Evolutionary conservation across 2,888 invertebrate species (phyloP), one percentile per base, ranked within the genome.

Genomic region (Synanthedon andrenaeformis): DNA sequence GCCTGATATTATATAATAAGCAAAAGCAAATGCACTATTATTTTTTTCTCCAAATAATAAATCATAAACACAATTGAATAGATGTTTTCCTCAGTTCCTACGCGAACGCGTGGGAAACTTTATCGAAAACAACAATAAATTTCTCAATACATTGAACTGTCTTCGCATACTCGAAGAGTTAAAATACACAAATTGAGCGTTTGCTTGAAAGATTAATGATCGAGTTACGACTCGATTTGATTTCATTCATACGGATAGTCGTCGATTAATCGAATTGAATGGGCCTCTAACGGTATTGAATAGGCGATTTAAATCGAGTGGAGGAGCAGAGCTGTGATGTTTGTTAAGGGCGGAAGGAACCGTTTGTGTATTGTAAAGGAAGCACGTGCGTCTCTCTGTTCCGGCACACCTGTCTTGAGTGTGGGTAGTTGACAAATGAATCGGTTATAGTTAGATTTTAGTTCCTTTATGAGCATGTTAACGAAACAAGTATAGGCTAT

Each of bases 381-480:
- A 63, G 72, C 76, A 74, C 75, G 77, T 74, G 62, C 49, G 49
- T 67, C 67, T 70, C 75, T 14, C 45, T 13, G 17, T 49, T 19
- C 74, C 76, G 75, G 74, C 69, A 74, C 76, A 78, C 78, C 77
- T 79, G 78, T 35, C 66, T 65, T 67, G 65, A 64, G 19, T 17
- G 49, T 63, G 60, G 59, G 63, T 66, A 60, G 63, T 72, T n/a
- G 69, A 74, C 65, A 65, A 73, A 74, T 74, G 61, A 57, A 54
- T 51, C 51, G 49, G 19, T 8, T 23, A 49, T 49, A 42, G 49
- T 51, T 52, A 53, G 28, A 51, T 53, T 53, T 55, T 50, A 53
- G 45, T 55, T 56, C 53, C 14, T 17, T 14, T 12, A 23, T 23
- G n/a, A 45, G 35, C 35, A 45, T 12, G 45, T 45, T 42, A 45